A percentile compares a stretch with the other conserved stretches of the same genome.
Conservation (phyloP, 2,113 vertebrate species). For the Oreochromis niloticus region DNA sequence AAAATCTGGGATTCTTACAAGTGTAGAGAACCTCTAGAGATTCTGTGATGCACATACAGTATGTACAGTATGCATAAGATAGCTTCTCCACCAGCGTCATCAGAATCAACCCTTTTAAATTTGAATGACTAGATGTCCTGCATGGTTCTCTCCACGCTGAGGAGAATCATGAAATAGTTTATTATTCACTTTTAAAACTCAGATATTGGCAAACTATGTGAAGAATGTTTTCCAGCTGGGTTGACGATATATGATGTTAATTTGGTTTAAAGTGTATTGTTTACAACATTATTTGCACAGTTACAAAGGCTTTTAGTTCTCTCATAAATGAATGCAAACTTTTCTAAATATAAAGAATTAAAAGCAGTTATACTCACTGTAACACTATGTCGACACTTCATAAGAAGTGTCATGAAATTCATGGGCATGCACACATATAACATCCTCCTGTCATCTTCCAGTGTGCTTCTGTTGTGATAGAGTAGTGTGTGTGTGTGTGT, state of each 20-base stretch:
- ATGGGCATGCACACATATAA: not conserved
- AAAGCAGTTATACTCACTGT: not conserved
- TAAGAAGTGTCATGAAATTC: not conserved
- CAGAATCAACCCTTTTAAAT: not conserved
- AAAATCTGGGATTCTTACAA: not conserved
- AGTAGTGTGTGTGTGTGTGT: not conserved
- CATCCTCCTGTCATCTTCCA: not conserved
- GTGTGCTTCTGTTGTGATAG: not conserved
- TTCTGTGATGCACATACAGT: not conserved
- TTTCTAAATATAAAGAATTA: not conserved
- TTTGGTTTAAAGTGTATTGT: not conserved
- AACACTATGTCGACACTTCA: not conserved
- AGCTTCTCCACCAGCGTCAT: not conserved
- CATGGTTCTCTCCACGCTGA: not conserved
- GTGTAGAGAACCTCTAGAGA: slow-evolving; percentile 30
- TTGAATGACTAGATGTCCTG: not conserved
- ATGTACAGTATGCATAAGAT: not conserved
- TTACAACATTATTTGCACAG: not conserved
- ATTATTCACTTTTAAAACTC: not conserved
- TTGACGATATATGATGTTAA: not conserved
- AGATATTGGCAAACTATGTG: fast-evolving
- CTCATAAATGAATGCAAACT: not conserved
- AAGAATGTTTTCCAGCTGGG: not conserved
- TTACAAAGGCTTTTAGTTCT: not conserved
- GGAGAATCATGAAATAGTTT: not conserved